These are phyloP conservation scores for Tortrix viridana DNA, from an alignment of 2,888 invertebrate species.

Conservation along the genomic window DNA sequence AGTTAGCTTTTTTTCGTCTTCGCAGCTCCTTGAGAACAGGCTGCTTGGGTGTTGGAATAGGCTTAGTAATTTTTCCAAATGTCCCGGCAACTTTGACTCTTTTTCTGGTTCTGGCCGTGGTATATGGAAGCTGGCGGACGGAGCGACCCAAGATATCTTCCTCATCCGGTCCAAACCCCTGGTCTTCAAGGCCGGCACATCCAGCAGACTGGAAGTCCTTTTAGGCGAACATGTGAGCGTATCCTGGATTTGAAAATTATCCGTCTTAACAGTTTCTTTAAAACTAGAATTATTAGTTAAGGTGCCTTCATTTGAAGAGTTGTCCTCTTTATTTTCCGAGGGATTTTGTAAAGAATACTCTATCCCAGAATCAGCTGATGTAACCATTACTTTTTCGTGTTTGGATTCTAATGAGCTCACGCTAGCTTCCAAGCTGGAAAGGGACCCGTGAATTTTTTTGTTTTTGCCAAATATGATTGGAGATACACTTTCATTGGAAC, in stretches of 20 bases:
- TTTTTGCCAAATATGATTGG: constrained; percentile 73
- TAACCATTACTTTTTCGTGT: constrained; percentile 72
- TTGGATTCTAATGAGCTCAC: constrained; percentile 79
- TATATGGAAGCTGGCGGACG: constrained; percentile 72
- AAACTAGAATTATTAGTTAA: constrained; percentile 76
- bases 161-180: constrained; percentile 76
- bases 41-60: constrained; percentile 86
- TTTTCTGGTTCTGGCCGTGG: constrained; percentile 68
- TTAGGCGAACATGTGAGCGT: constrained; percentile 68
- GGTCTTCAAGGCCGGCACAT: constrained; percentile 74
- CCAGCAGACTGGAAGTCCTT: constrained; percentile 70
- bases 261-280: constrained; percentile 62
- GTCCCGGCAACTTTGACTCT: constrained; percentile 78
- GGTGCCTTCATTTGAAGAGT: constrained; percentile 79
- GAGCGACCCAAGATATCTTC: constrained; percentile 86
- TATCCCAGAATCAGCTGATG: constrained; percentile 79
- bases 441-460: constrained; percentile 73
- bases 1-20: constrained; percentile 72
- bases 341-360: constrained; percentile 76
- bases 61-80: constrained; percentile 86
- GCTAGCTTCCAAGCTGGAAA: constrained; percentile 79
- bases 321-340: constrained; percentile 68
- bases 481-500: constrained; percentile 79
- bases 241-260: constrained; percentile 54
- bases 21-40: constrained; percentile 81